These are phyloP conservation scores for western clawed frog (Xenopus tropicalis) DNA, from an alignment of 2,113 vertebrate genomes.

Conservation along the genomic window DNA sequence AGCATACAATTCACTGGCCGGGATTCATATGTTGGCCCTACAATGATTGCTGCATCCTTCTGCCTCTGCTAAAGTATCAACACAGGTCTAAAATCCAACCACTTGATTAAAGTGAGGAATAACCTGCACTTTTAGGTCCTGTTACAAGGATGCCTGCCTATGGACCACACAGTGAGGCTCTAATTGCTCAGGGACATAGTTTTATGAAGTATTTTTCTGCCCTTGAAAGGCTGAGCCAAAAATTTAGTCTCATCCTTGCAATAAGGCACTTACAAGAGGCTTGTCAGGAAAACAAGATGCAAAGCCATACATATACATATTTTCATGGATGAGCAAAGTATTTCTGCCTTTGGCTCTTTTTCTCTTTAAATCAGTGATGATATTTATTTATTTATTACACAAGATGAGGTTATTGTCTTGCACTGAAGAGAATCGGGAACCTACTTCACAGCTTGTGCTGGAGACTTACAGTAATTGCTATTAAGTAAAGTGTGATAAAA, in stretches of 20 bases:
- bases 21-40: too few species aligned
- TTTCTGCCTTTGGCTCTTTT: not conserved
- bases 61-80: too few species aligned
- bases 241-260: constrained; percentile 8
- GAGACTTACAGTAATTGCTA: too few species aligned
- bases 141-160: constrained; percentile 8
- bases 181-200: constrained; percentile 25
- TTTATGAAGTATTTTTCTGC: constrained; percentile 9
- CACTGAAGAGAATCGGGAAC: not conserved
- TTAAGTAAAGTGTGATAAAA: too few species aligned
- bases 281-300: constrained; percentile 5
- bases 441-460: not conserved
- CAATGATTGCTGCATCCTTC: too few species aligned
- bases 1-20: too few species aligned
- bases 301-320: constrained; percentile 24
- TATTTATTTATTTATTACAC: constrained; percentile 41
- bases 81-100: not conserved
- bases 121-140: constrained; percentile 26
- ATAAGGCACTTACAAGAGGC: constrained; percentile 7
- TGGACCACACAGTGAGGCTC: not conserved
- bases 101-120: not conserved
- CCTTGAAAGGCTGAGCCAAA: not conserved
- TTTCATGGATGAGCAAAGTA: not conserved
- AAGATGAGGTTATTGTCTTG: not conserved
- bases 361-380: not conserved